Evolutionary conservation across 92 coral and sea anemone genomes (phyloP).

Genomic region (Zoanthus gigantus): DNA sequence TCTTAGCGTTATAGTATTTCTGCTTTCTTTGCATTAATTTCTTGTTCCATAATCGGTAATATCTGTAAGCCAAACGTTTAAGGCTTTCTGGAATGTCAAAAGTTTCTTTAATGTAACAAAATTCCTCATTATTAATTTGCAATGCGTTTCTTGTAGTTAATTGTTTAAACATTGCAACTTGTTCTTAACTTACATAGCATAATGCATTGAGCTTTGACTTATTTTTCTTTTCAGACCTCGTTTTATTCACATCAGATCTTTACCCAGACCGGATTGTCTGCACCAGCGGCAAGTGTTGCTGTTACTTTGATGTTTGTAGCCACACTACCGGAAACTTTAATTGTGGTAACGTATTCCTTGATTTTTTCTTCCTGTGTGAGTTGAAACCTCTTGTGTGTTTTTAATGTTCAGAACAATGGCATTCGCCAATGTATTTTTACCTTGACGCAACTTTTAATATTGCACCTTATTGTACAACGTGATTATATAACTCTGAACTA

Average conservation of each 20-base stretch:
- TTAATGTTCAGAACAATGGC: neutral
- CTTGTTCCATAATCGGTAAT: too few species aligned
- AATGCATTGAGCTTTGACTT: too few species aligned
- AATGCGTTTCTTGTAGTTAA: too few species aligned
- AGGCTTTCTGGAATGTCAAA: too few species aligned
- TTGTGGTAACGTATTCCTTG: conserved; percentile 33
- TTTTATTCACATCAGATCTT: conserved; percentile 34
- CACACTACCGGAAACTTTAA: neutral
- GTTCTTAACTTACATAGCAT: neutral
- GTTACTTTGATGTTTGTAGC: conserved; percentile 1
- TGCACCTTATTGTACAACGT: too few species aligned
- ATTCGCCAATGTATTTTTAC: neutral
- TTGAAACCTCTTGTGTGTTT: neutral
- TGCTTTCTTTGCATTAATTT: too few species aligned
- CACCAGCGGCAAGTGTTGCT: conserved; percentile 37
- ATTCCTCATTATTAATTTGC: too few species aligned
- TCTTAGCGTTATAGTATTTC: too few species aligned
- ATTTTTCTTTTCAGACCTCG: conserved; percentile 12
- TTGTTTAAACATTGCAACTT: neutral
- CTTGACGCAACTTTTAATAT: neutral
- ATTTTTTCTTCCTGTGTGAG: neutral
- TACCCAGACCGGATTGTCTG: conserved; percentile 39
- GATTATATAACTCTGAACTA: too few species aligned
- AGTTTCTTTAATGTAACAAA: too few species aligned
- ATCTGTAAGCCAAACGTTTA: too few species aligned